Percentiles rank a stretch among this genome's conserved stretches.
Conservation (phyloP, 1,140 invertebrate species). For the Batillaria attramentaria region DNA sequence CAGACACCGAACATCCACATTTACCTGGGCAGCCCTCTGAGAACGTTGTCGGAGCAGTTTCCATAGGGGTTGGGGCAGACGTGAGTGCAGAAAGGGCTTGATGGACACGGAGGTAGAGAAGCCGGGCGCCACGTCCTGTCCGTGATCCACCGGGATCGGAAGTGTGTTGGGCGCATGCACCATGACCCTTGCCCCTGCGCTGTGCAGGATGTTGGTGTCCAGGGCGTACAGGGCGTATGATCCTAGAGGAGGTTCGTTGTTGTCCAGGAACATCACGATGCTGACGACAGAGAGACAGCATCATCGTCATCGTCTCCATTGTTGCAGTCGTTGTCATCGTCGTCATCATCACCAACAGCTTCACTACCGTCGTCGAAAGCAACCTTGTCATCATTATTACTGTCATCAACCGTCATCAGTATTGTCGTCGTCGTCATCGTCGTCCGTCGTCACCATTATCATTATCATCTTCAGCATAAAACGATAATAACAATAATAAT, state of each 20-base stretch:
- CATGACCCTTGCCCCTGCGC: slow-evolving; percentile 69
- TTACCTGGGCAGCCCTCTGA: slow-evolving; percentile 48
- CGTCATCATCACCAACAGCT: no score
- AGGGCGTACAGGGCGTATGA: slow-evolving; percentile 62
- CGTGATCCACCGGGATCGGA: slow-evolving; percentile 70
- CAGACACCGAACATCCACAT: no score
- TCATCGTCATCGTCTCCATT: no score
- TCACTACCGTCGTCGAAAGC: no score
- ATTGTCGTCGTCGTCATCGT: no score
- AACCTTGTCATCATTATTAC: no score
- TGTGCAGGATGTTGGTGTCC: slow-evolving; percentile 62
- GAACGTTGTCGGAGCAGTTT: slow-evolving; percentile 58
- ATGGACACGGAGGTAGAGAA: slow-evolving; percentile 66
- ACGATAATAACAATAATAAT: no score
- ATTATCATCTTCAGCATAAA: no score
- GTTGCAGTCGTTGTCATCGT: no score
- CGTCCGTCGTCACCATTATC: no score
- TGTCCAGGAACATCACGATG: slow-evolving; percentile 55
- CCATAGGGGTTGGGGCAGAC: slow-evolving; percentile 61
- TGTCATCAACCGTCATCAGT: no score
- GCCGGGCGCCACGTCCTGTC: slow-evolving; percentile 67
- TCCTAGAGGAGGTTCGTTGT: slow-evolving; percentile 61
- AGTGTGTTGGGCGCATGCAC: slow-evolving; percentile 70
- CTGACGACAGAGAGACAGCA: no score
- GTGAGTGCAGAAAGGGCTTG: slow-evolving; percentile 58